Evolutionary conservation across 2,888 invertebrate genomes (phyloP), one percentile per base, ranked within the genome.

Genomic region (Ommatoiulus sabulosus): DNA sequence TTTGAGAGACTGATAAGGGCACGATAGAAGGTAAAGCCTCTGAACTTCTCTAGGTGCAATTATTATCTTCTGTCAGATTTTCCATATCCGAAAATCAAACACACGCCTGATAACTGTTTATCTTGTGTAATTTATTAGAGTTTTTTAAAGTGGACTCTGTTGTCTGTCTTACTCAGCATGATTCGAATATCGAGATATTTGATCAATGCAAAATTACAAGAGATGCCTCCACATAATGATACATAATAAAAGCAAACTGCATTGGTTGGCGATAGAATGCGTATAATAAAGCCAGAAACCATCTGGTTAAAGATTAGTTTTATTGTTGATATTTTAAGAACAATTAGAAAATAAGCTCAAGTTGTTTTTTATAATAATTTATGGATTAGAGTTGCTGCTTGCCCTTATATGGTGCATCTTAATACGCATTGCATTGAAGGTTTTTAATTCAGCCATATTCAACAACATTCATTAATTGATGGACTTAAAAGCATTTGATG

Each of bases 51-150:
- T 72, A 24, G 10, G 12, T 80, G 80, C 10, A 80, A 80, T 80
- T 80, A 80, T 72, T 35, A 80, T 80, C 12, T 10, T 35, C 80
- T 80, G 80, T 35, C 80, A 80, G 3, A 80, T 80, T 80, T 80
- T 8, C 35, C 35, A 35, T 12, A 35, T 35, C 35, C 80, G 2
- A 24, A 35, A 10, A 80, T 80, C 80, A 80, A 80, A 35, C 80
- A 3, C 80, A 35, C 80, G 80, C 80, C 80, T 12, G 35, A 80
- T 80, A 80, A 80, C 35, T 80, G 80, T 12, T 80, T 35, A 35
- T 80, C 15, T 80, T 35, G 12, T 80, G 35, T 35, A 80, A 80
- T 80, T 80, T 80, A 35, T 3, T 15, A 7, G 5, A 52, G 52
- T 15, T 15, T 12, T 52, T 52, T 12, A 52, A 1, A 35, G 35